Conservation (phyloP, 2,797 vertebrate genomes). For the Arctocebus calabarensis region DNA sequence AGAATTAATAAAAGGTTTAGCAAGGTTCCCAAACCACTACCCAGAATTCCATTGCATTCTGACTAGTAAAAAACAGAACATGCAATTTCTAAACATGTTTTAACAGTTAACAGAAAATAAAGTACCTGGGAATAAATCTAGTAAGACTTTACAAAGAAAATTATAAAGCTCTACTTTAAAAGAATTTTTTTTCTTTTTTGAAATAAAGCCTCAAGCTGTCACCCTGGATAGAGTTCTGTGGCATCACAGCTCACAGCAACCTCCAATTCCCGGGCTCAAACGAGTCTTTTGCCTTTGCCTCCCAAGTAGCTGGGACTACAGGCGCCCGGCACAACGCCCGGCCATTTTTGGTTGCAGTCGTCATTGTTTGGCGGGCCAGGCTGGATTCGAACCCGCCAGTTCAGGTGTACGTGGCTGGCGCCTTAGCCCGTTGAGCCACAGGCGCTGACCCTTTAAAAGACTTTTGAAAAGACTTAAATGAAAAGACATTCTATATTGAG, state of each 20-base stretch:
- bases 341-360: too few relatives aligned
- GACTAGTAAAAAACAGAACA: neutral
- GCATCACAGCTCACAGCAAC: too few relatives aligned
- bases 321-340: too few relatives aligned
- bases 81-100: neutral
- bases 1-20: conserved; percentile 5
- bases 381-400: too few relatives aligned
- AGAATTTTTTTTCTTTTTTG: neutral
- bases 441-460: neutral
- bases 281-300: too few relatives aligned
- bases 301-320: too few relatives aligned
- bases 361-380: too few relatives aligned
- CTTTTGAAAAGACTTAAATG: neutral
- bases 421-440: too few relatives aligned
- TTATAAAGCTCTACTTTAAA: neutral
- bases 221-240: too few relatives aligned
- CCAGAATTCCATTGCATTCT: neutral
- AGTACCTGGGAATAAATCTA: neutral
- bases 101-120: neutral
- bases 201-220: too few relatives aligned
- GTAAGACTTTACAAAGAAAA: neutral
- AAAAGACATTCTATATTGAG: neutral
- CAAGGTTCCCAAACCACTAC: neutral
- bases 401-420: too few relatives aligned
- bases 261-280: too few relatives aligned